Percentiles rank a stretch among this genome's conserved stretches.
Conservation (phyloP, 2,113 vertebrate species). For the Emydura subglobosa region DNA sequence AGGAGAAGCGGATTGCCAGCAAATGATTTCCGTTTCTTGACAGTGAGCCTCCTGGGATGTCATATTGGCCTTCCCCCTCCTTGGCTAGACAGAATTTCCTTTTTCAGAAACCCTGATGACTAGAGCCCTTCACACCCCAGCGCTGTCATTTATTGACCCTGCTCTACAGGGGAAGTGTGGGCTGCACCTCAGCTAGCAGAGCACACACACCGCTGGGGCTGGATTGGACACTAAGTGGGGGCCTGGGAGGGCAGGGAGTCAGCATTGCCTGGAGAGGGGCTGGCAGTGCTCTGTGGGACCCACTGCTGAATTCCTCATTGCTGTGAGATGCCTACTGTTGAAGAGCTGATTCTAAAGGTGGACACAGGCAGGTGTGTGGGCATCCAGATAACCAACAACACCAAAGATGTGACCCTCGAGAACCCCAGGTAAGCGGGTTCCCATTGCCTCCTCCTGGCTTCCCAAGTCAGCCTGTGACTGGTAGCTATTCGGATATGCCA, state of each 20-base stretch:
- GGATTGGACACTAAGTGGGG: neutral
- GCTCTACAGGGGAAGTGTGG: neutral
- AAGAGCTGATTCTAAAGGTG: rapidly evolving
- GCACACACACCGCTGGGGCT: neutral
- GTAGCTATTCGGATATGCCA: neutral
- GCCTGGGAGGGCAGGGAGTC: neutral
- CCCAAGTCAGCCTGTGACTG: neutral
- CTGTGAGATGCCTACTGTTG: rapidly evolving
- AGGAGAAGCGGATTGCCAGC: neutral
- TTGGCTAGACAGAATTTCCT: neutral
- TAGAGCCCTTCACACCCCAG: neutral
- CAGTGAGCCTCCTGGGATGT: neutral
- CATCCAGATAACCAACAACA: neutral
- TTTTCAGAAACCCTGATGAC: neutral
- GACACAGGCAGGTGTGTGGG: neutral
- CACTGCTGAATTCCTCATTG: neutral
- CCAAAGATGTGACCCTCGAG: neutral
- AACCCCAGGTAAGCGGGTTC: neutral
- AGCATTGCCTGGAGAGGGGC: neutral
- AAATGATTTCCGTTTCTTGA: neutral
- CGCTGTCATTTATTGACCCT: neutral
- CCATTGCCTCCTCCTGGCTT: neutral
- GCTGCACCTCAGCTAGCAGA: neutral
- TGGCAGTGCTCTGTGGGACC: too few species aligned
- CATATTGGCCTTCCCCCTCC: too few species aligned